Evolutionary conservation across 2,113 vertebrate species (phyloP).

Genomic region (Nansenia antarctica): DNA sequence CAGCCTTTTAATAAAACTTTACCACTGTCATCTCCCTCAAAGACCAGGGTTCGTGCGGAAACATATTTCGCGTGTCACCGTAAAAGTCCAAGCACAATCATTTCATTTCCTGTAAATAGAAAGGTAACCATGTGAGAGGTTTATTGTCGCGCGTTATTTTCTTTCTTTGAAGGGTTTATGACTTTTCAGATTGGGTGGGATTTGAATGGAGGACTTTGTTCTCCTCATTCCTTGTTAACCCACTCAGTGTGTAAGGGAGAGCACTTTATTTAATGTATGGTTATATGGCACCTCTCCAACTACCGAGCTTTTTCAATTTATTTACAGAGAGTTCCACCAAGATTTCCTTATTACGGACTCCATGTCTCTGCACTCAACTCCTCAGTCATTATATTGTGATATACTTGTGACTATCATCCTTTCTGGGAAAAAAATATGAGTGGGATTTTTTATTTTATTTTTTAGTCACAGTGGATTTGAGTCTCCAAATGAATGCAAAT

Average conservation of each 20-base stretch:
- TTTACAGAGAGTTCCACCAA: constrained; percentile 49
- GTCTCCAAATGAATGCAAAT: constrained; percentile 30
- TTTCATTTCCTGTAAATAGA: constrained; percentile 28
- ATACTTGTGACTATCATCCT: constrained; percentile 34
- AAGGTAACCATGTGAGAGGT: not conserved
- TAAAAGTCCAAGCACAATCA: constrained; percentile 5
- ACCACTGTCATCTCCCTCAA: too few species aligned
- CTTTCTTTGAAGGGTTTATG: constrained; percentile 31
- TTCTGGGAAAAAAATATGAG: not conserved
- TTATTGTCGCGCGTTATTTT: constrained; percentile 3
- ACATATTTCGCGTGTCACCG: constrained; percentile 12
- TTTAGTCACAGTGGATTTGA: not conserved
- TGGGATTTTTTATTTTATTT: constrained; percentile 9
- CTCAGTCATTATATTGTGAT: constrained; percentile 42
- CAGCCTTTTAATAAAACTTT: too few species aligned
- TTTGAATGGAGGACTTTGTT: constrained; percentile 51
- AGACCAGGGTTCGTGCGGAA: not conserved
- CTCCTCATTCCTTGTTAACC: constrained; percentile 57
- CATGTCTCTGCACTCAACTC: constrained; percentile 28
- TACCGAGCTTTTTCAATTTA: constrained; percentile 40
- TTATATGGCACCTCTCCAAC: constrained; percentile 57
- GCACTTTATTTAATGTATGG: constrained; percentile 70
- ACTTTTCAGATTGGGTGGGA: constrained; percentile 34
- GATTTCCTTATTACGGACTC: constrained; percentile 41
- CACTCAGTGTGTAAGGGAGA: constrained; percentile 51